Base-by-base conservation (phyloP, 2,888 invertebrate genomes). In the Melanchra persicariae region DNA sequence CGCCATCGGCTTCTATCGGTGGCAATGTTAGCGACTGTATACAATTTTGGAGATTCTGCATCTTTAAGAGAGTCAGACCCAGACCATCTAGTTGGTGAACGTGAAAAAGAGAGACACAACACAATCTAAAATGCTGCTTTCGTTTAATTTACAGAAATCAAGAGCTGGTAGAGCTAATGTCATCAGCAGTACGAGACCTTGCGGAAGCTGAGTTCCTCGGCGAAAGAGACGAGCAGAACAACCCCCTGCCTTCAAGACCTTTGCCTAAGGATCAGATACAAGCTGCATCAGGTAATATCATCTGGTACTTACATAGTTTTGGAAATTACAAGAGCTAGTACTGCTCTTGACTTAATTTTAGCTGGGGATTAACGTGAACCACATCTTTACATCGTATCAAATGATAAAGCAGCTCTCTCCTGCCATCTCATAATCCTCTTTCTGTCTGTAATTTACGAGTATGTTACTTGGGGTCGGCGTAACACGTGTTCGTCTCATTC, bases 151-250 rank as follows among this genome's bases (percentile, higher is more conserved):
- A 12, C 84, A 96, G 97, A 85, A 97, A 97, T 88, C 97, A 97
- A 93, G 97, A 99, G 96, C 96, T 99, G 59, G 98, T 98, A 15
- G 98, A 98, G 92, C 94, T 98, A 78, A 98, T 99, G 96, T 98
- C 99, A 15, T 98, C 98, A 63, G 98, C 99, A 0, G 97, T 99
- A 40, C 97, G 98, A 40, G 99, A 99, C 90, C 96, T 99, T 85
- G 98, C 98, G 22, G 98, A 99, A 91, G 98, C 98, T 0, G 99
- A 99, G 95, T 99, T 98, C 88, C 96, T 98, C 24, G 98, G 98
- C 0, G 97, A 98, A 58, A 96, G 98, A 54, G 99, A 99, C 88
- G 97, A 97, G 78, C 98, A 98, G 92, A 99, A 99, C 89, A 98
- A 98, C 91, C 98, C 98, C 0, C 91, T 98, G 63, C 98, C 99